Conservation (phyloP, 2,888 invertebrate genomes). For the Sphaeridia pumilis region DNA sequence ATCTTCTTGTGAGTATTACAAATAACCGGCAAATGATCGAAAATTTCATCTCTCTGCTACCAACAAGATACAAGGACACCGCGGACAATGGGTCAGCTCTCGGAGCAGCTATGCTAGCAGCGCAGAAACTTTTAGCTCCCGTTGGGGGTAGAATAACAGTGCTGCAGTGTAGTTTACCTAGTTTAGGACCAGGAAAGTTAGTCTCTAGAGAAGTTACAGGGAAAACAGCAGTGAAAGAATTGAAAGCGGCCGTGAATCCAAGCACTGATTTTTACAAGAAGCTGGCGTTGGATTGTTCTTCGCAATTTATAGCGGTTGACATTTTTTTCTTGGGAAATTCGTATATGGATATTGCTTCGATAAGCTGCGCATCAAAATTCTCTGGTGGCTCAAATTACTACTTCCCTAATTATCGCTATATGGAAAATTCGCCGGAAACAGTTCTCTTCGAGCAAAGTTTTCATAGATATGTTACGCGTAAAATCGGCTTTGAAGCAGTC, state of each 20-base stretch:
- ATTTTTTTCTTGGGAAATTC: conserved; percentile 85
- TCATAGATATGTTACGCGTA: conserved; percentile 79
- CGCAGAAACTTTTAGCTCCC: conserved; percentile 76
- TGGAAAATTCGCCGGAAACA: conserved; percentile 55
- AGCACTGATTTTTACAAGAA: conserved; percentile 97
- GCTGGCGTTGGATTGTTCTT: conserved; percentile 88
- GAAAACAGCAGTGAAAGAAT: conserved; percentile 78
- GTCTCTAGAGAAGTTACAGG: conserved; percentile 49
- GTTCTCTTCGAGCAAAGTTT: conserved; percentile 65
- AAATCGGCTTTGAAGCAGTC: conserved; percentile 98
- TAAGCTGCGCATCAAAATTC: conserved; percentile 87
- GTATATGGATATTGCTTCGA: conserved; percentile 85
- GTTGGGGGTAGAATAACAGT: conserved; percentile 92
- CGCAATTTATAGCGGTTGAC: conserved; percentile 91
- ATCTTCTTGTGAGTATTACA: conserved; percentile 78
- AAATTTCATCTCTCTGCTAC: conserved; percentile 66
- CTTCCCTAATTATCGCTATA: conserved; percentile 69
- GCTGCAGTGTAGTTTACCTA: conserved; percentile 69
- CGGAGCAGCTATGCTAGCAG: conserved; percentile 85
- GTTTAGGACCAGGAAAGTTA: conserved; percentile 76
- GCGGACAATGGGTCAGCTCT: conserved; percentile 71
- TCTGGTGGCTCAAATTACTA: conserved; percentile 89
- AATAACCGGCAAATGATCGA: conserved; percentile 65
- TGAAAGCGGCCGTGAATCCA: conserved; percentile 73
- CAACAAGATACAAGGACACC: conserved; percentile 52